Evolutionary conservation across 1,140 invertebrate genomes (phyloP), one percentile per base, ranked within the genome.

Genomic region (Monomorium pharaonis): DNA sequence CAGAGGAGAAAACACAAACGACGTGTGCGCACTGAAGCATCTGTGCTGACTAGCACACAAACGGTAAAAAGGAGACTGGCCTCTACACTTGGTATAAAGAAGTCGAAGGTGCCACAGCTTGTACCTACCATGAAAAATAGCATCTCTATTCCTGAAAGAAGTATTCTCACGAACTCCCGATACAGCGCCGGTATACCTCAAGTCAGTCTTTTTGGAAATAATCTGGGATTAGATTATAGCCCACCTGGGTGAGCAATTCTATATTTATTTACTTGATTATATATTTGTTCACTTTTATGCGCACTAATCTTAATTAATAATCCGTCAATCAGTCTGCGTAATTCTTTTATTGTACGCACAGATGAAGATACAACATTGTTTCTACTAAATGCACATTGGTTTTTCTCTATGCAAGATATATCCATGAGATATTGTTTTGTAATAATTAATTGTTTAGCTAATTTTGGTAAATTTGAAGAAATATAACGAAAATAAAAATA

Each of bases 41-140:
- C 89, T n/a, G 60, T 89, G 49, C 87, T 89, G 42, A 62, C 87
- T 33, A 78, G 69, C 54, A 67, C 89, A 83, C 94, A 92, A 88
- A 92, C 93, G 16, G 92, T 92, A 4, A 96, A 95, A 88, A 92
- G 90, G 74, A 92, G 95, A 24, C 84, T 96, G 18, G 95, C 95
- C 2, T 58, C 86, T 18, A 91, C 94, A 18, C 86, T 96, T 21
- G 95, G 95, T 30, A 94, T 96, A 33, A 84, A 92, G 67, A 92
- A 91, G 24, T 91, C 93, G 88, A 62, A 92, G 58, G 86, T 88
- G 56, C 88, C 93, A 74, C 93, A 47, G 93, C 95, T 62, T 93
- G 95, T 72, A 94, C 91, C 89, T 58, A 95, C 10, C 89, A 94
- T 89, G 91, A 96, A 72, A 95, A 95, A 80, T 87, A 93, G 51